phyloP scores from a whole-genome alignment of 2,797 vertebrate species.

The Poeciliopsis gracilis region DNA sequence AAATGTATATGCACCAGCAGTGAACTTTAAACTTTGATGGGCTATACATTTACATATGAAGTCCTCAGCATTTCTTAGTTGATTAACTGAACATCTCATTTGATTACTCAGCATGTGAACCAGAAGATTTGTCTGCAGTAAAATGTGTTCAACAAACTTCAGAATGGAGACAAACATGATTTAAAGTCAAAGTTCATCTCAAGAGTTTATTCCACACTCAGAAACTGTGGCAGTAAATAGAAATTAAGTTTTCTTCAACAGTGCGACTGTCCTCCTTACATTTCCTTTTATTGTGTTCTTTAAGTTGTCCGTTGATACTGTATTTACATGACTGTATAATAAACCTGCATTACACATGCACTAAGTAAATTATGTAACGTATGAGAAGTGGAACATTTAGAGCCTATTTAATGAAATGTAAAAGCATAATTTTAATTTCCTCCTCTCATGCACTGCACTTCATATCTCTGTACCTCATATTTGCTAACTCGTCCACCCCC shows the following conservation, averaged over 20 bases:
- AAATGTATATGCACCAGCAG: not conserved
- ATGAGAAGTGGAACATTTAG: constrained; percentile 10
- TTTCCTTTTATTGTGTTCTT: not conserved
- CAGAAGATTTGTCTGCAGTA: not conserved
- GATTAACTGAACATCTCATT: not conserved
- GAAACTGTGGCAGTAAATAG: not conserved
- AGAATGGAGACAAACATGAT: not conserved
- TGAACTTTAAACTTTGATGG: not conserved
- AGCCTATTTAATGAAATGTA: constrained; percentile 16
- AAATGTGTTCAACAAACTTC: not conserved
- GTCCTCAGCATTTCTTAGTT: not conserved
- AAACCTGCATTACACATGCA: not conserved
- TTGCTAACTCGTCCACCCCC: constrained; percentile 53
- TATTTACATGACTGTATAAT: not conserved
- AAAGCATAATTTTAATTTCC: constrained; percentile 21
- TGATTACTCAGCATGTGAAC: not conserved
- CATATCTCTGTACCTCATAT: constrained; percentile 52
- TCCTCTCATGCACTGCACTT: constrained; percentile 37
- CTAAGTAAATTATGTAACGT: not conserved
- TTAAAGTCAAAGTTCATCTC: not conserved
- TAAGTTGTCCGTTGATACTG: not conserved
- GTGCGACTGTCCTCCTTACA: not conserved
- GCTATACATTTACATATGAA: not conserved
- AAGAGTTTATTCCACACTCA: not conserved
- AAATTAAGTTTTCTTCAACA: not conserved